Percentiles rank a stretch among this genome's conserved stretches.
phyloP scores from a whole-genome alignment of 2,797 vertebrate species.

The Merluccius polli region DNA sequence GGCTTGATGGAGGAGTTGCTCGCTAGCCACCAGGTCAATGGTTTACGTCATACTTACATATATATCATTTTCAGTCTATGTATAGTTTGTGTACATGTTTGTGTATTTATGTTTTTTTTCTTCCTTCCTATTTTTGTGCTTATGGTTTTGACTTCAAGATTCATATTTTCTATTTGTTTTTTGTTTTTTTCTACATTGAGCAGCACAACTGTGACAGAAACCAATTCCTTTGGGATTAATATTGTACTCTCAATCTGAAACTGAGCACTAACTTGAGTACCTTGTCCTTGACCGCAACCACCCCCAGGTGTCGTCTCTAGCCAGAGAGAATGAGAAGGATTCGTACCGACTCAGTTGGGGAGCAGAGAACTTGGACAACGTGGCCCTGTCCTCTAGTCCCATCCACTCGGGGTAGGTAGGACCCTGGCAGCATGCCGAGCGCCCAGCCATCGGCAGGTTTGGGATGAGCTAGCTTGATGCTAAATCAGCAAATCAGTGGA shows the following conservation, averaged over 20 bases:
- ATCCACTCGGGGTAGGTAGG: constrained; percentile 91
- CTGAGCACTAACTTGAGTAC: neutral
- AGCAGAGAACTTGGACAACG: constrained; percentile 91
- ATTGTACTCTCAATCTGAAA: neutral
- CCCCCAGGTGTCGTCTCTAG: constrained; percentile 76
- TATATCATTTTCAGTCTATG: neutral
- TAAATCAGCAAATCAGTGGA: no score
- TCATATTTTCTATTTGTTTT: no score
- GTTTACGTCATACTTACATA: neutral
- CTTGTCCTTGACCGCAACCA: neutral
- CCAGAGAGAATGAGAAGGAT: constrained; percentile 84
- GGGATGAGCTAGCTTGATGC: no score
- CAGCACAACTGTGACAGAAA: neutral
- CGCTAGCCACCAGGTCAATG: constrained; percentile 83
- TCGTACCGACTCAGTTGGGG: constrained; percentile 89
- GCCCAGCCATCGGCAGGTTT: no score
- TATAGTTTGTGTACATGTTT: neutral
- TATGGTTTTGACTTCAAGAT: neutral
- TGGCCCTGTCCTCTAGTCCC: constrained; percentile 92
- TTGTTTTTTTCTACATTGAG: neutral
- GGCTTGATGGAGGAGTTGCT: constrained; percentile 85
- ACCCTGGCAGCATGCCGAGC: no score
- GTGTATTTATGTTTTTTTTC: neutral
- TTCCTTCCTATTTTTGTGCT: neutral
- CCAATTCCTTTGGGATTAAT: neutral